Evolutionary conservation across 64 coral and sea anemone species (phyloP).

Genomic region (Porites lutea): DNA sequence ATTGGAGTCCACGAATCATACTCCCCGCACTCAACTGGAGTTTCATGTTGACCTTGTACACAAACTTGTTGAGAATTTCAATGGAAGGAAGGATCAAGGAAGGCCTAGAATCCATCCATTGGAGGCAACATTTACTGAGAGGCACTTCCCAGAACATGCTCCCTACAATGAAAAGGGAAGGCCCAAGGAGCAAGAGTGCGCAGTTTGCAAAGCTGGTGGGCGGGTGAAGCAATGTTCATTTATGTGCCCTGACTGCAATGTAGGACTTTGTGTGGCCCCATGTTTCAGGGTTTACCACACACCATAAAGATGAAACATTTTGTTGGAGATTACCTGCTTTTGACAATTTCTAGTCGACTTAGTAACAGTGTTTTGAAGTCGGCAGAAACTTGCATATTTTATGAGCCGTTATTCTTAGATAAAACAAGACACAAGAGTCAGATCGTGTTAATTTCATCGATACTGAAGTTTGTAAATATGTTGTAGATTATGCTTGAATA

Average conservation of each 20-base stretch:
- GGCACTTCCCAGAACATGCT: slow-evolving; percentile 53
- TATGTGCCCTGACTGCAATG: slow-evolving; percentile 42
- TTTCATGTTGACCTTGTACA: slow-evolving; percentile 44
- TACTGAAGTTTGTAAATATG: slow-evolving; percentile 23
- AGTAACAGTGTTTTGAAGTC: slow-evolving; percentile 16
- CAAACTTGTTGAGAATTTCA: slow-evolving; percentile 43
- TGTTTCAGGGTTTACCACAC: slow-evolving; percentile 51
- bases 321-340: slow-evolving; percentile 2
- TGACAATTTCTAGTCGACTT: slow-evolving; percentile 35
- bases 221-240: slow-evolving; percentile 38
- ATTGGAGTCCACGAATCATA: slow-evolving; percentile 37
- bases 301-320: slow-evolving; percentile 22
- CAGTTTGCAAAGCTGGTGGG: slow-evolving; percentile 41
- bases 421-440: slow-evolving; percentile 28
- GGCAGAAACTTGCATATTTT: slow-evolving; percentile 26
- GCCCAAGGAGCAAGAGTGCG: slow-evolving; percentile 29
- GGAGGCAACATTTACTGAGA: slow-evolving; percentile 34
- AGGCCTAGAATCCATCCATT: slow-evolving; percentile 25
- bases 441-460: slow-evolving; percentile 22
- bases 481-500: slow-evolving; percentile 24
- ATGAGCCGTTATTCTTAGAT: not conserved
- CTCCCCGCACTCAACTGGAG: slow-evolving; percentile 21
- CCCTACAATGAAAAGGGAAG: slow-evolving; percentile 32
- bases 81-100: slow-evolving; percentile 17
- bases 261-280: slow-evolving; percentile 59